These are phyloP conservation scores for Syngnathus scovelli DNA, from an alignment of 2,113 vertebrate species.

Conservation along the genomic window DNA sequence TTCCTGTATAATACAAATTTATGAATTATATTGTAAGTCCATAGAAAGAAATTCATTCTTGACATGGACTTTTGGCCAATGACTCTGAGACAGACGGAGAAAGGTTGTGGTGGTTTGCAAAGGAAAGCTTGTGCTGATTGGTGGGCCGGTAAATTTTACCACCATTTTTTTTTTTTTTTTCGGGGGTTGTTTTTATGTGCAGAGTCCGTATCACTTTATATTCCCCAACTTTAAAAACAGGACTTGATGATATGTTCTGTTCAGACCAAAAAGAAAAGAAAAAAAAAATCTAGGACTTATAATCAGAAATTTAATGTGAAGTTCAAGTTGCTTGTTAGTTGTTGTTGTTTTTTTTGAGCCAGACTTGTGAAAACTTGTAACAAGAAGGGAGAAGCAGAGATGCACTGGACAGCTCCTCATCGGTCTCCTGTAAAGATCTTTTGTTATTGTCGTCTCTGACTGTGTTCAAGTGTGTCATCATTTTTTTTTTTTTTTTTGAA, in stretches of 20 bases:
- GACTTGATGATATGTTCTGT: constrained; percentile 68
- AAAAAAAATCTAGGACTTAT: constrained; percentile 62
- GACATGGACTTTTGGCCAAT: constrained; percentile 61
- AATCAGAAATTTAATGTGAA: constrained; percentile 72
- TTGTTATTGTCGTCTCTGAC: constrained; percentile 27
- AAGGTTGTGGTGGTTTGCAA: constrained; percentile 60
- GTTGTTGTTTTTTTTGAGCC: constrained; percentile 50
- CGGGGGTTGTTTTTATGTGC: constrained; percentile 50
- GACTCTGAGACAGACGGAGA: constrained; percentile 59
- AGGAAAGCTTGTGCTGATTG: constrained; percentile 75
- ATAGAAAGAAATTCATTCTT: constrained; percentile 59
- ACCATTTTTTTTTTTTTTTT: constrained; percentile 55
- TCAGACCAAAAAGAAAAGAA: constrained; percentile 85
- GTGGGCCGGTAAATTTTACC: constrained; percentile 70
- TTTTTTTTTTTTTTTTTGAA: constrained; percentile 29
- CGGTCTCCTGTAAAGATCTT: constrained; percentile 38
- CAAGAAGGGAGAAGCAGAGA: constrained; percentile 63
- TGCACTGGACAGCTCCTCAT: constrained; percentile 62
- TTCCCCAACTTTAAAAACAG: constrained; percentile 63
- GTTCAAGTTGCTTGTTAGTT: constrained; percentile 62
- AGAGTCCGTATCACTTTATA: constrained; percentile 75
- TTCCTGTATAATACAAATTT: constrained; percentile 66
- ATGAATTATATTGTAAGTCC: constrained; percentile 68
- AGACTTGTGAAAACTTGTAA: constrained; percentile 67
- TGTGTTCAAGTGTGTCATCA: constrained; percentile 39